Evolutionary conservation across 2,113 vertebrate genomes (phyloP), one percentile per base, ranked within the genome.

Genomic region (Myiozetetes cayanensis): DNA sequence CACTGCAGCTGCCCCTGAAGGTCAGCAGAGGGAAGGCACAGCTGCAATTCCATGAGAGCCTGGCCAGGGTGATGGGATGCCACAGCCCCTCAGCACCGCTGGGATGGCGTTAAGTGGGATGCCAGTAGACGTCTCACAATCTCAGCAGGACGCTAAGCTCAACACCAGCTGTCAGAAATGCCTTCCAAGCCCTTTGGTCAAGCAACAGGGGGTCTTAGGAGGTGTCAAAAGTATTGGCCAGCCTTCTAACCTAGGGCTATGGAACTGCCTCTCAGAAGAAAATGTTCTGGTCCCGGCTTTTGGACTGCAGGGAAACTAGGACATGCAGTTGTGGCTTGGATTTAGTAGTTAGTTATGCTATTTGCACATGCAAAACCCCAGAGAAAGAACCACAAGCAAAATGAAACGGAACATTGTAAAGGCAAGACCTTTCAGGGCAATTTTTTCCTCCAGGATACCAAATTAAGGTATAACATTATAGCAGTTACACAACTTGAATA

Each of bases 41-140:
- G 47, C n/a, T 12, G 2, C 10, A 14, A 4, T 23, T 25, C 15
- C 8, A 8, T 4, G 0, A 25, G 41, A 93, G 22, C 23, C 39
- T 63, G 49, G 14, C 27, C 4, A 2, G 27, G 9, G 18, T 0
- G 0, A 33, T 39, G 50, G 33, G 50, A 41, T 71, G n/a, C 25
- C 2, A 0, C 30, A 74, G 43, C 6, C 52, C 25, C 46, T 55
- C 0, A 0, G 21, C 43, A 22, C 35, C 0, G 0, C 61, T 55
- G 50, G 52, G 8, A 23, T 71, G 73, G 20, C 0, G 0, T 0
- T 0, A 0, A 37, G 27, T 23, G 16, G 55, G 43, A 76, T 73
- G 44, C 56, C 62, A 53, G 33, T 2, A 79, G 71, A 70, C 0
- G 0, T 90, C 66, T 89, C 18, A 3, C 31, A 66, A 47, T 12